phyloP scores from a whole-genome alignment of 1,140 invertebrate species.

The Hirudo medicinalis region DNA sequence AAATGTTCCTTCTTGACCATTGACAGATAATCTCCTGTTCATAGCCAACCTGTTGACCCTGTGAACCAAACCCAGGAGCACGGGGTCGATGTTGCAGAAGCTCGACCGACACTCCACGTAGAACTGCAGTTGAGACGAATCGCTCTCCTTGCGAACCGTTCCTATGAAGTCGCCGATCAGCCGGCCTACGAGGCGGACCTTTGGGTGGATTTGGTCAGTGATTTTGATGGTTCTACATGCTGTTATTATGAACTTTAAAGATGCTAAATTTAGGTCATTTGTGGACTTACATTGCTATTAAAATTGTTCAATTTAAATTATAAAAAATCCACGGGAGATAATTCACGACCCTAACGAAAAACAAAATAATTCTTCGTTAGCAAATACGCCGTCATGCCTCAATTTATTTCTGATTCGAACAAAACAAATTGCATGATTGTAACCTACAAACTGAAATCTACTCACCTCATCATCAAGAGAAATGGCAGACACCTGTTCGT shows the following conservation, averaged over 20 bases:
- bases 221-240: no score
- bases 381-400: no score
- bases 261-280: no score
- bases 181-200: slow-evolving; percentile 58
- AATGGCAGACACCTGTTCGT: slow-evolving; percentile 82
- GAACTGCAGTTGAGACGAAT: slow-evolving; percentile 80
- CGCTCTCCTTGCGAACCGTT: slow-evolving; percentile 62
- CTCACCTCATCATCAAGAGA: slow-evolving; percentile 75
- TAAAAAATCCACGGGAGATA: no score
- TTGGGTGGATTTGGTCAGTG: no score
- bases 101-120: slow-evolving; percentile 76
- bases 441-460: background rate
- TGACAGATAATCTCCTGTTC: slow-evolving; percentile 40
- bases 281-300: no score
- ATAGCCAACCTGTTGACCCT: slow-evolving; percentile 1
- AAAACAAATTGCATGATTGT: no score
- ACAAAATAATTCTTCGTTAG: no score
- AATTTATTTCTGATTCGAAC: no score
- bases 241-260: no score
- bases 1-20: background rate
- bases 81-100: slow-evolving; percentile 75
- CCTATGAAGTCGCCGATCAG: slow-evolving; percentile 67
- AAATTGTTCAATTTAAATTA: no score
- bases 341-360: no score
- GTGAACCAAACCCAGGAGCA: slow-evolving; percentile 70